Percentiles rank a stretch among this genome's conserved stretches.
Conservation (phyloP, 2,113 vertebrate species). For the Haplochromis vanheusdeni region DNA sequence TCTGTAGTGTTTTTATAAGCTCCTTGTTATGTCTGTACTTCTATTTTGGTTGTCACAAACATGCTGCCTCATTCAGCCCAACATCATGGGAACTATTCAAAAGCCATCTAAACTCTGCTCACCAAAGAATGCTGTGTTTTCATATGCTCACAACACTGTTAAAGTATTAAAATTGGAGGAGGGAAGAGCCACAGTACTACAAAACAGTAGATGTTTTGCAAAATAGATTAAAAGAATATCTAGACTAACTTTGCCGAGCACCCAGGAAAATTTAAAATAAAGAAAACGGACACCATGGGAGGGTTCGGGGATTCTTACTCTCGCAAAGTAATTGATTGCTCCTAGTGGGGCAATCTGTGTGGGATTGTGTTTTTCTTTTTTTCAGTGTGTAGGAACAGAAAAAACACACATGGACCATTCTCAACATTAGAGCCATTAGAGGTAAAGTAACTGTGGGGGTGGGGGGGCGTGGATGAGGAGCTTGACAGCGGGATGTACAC, state of each 20-base stretch:
- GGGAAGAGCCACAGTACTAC: not conserved
- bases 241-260: conserved; percentile 12
- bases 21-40: conserved; percentile 55
- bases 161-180: not conserved
- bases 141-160: not conserved
- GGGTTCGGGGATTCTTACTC: conserved; percentile 49
- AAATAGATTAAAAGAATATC: not conserved
- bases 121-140: conserved; percentile 20
- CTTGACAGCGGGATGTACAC: conserved; percentile 52
- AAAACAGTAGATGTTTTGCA: not conserved
- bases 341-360: conserved; percentile 60
- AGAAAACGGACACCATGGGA: conserved; percentile 4
- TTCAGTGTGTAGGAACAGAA: conserved; percentile 46
- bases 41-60: conserved; percentile 65
- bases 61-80: conserved; percentile 28
- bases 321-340: conserved; percentile 61
- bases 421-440: conserved; percentile 46
- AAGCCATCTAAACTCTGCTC: conserved; percentile 15
- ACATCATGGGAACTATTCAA: conserved; percentile 60
- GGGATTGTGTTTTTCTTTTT: conserved; percentile 62
- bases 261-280: not conserved
- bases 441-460: conserved; percentile 6
- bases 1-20: conserved; percentile 56
- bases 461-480: not conserved
- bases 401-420: conserved; percentile 52